Base-by-base conservation (phyloP, 2,113 vertebrate species). In the Triplophysa tibetana region DNA sequence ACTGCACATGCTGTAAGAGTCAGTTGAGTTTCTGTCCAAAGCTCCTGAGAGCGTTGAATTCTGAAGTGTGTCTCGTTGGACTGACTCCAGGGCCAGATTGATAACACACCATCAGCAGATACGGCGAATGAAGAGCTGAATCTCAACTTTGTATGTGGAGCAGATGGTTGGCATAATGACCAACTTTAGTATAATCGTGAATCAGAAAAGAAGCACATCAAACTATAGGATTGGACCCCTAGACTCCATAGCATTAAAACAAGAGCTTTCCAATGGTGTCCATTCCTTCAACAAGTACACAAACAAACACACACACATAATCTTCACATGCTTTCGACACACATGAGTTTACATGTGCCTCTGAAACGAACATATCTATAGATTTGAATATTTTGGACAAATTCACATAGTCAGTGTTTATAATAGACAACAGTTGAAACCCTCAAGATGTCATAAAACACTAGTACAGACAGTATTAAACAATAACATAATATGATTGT, bases 81-180 rank as follows among this genome's bases (percentile, higher is more conserved):
- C 14, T 10, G 26, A 45, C 11, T 81, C 80, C 82, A 82, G 78
- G 58, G 6, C 67, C 82, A n/a, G 26, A 60, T 69, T 64, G 79
- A 84, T 79, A 84, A 78, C 76, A 82, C 83, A 81, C 52, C 78
- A 81, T 84, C 84, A 84, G 86, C 84, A 82, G 66, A 82, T 85
- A 83, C 58, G 68, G 76, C 75, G 5, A 81, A 19, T n/a, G 83
- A 80, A 41, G 69, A 83, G 81, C 76, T 70, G 83, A 75, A 70
- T 79, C 79, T 69, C 64, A 68, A 60, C 74, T 83, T 69, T 83
- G 17, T 61, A 41, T 81, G 80, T 43, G 78, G 17, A 85, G 73
- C 86, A 85, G 84, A 87, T 87, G 86, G 84, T 77, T 50, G 67
- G 64, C 70, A 84, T 85, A 85, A 87, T 84, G 84, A 85, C 80